Evolutionary conservation across 2,113 vertebrate species (phyloP).

Genomic region (Polypterus senegalus): DNA sequence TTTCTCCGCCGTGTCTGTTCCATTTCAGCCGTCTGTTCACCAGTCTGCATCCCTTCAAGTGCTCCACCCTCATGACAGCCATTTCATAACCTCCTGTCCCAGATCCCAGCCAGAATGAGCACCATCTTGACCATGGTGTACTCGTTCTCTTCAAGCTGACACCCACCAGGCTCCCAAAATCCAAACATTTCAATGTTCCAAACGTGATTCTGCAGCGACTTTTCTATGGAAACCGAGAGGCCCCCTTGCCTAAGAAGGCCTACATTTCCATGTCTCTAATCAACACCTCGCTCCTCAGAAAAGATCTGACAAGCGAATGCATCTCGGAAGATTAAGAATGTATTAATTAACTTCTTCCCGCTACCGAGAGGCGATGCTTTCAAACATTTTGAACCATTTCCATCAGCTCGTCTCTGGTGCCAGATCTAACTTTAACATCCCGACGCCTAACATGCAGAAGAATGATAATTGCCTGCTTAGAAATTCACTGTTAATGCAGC

Average conservation of each 20-base stretch:
- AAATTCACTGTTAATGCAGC: constrained; percentile 66
- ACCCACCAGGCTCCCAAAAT: too few relatives aligned
- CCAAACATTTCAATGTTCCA: too few relatives aligned
- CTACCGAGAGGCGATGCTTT: neutral
- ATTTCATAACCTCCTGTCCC: too few relatives aligned
- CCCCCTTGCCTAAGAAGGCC: neutral
- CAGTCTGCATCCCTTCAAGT: too few relatives aligned
- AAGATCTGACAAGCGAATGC: neutral
- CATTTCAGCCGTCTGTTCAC: too few relatives aligned
- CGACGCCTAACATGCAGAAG: constrained; percentile 45
- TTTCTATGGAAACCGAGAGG: too few relatives aligned
- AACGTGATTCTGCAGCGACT: too few relatives aligned
- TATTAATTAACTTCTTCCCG: neutral
- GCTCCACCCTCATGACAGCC: too few relatives aligned
- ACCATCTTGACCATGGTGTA: too few relatives aligned
- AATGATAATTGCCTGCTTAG: constrained; percentile 62
- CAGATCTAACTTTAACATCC: constrained; percentile 54
- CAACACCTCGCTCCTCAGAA: neutral
- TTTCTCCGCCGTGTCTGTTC: too few relatives aligned
- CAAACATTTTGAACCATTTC: constrained; percentile 27
- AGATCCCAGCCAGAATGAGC: too few relatives aligned
- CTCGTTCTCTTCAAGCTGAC: too few relatives aligned
- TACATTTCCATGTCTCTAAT: neutral
- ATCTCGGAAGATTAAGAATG: neutral
- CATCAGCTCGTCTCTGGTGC: constrained; percentile 41